Evolutionary conservation across 2,797 vertebrate genomes (phyloP), one percentile per base, ranked within the genome.

Genomic region (Harpagifer antarcticus): DNA sequence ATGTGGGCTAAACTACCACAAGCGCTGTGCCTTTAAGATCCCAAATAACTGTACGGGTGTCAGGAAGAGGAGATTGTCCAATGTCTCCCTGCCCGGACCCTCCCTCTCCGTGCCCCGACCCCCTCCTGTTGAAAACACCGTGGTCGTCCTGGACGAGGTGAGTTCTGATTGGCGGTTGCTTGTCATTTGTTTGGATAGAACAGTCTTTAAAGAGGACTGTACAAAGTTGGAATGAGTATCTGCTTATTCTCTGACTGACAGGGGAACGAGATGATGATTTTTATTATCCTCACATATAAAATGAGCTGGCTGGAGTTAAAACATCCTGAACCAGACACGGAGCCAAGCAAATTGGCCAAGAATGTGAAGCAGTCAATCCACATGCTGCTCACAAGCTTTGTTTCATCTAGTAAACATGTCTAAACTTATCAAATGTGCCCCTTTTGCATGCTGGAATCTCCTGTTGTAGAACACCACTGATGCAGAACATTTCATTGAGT

Each of bases 1-100:
- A 78, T 99, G 98, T 92, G 98, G 98, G 64, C 93, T 99, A 64
- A 99, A 99, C 94, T 99, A 99, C 91, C 98, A 99, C 93, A 99
- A 99, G 80, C 95, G 97, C 74, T 99, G 98, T 72, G 98, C 97
- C 92, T 99, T 99, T 94, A 99, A 99, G 93, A 99, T 99, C 88
- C 98, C 98, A 57, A 99, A 99, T 93, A 99, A 99, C 90, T 99
- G 98, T 83, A 97, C 96, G 17, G 98, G 98, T 71, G 95, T 98
- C 83, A 95, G 96, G 85, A 99, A 99, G 88, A 95, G 98, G 33
- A 94, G 97, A 11, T 86, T 99, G 72, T 99, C 98, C 81, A 99
- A 99, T 0, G 96, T 98, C 14, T 99, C 98, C 13, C 91, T 99
- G 69, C 97, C 97, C 0, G 96, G 96, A 75, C 93, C 96, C 1